phyloP scores from a whole-genome alignment of 2,113 vertebrate species.

The Eublepharis macularius region DNA sequence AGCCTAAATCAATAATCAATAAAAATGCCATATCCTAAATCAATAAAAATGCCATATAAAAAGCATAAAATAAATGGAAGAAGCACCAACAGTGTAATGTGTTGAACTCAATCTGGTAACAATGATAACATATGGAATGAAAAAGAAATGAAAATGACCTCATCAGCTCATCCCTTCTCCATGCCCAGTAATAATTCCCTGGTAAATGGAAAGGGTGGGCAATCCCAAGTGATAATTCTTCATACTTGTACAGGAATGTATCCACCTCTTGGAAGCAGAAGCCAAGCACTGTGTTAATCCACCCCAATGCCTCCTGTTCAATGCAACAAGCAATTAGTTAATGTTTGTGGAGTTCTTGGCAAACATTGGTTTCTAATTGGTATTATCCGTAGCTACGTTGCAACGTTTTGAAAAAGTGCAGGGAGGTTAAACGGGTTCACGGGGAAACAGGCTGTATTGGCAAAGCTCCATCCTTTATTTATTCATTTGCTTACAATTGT shows the following conservation, averaged over 20 bases:
- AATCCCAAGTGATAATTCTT: conserved; percentile 24
- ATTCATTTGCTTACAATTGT: conserved; percentile 37
- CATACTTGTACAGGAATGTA: conserved; percentile 8
- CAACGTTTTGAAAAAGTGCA: neutral
- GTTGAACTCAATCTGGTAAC: too few relatives aligned
- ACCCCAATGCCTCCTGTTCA: neutral
- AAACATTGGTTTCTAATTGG: neutral
- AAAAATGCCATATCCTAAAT: too few relatives aligned
- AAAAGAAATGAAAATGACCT: too few relatives aligned
- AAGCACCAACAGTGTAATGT: too few relatives aligned
- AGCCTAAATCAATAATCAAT: too few relatives aligned
- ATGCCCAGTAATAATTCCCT: conserved; percentile 18
- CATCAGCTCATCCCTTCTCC: too few relatives aligned
- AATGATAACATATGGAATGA: too few relatives aligned
- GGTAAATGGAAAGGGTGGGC: neutral
- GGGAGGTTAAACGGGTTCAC: conserved; percentile 29
- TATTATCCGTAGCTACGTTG: conserved; percentile 1
- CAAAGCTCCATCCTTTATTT: conserved; percentile 31
- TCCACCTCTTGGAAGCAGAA: neutral
- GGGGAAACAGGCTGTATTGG: conserved; percentile 10
- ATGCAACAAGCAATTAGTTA: conserved; percentile 23
- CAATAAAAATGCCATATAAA: too few relatives aligned
- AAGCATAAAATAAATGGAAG: too few relatives aligned
- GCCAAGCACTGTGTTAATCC: conserved; percentile 29
- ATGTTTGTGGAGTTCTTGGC: neutral